These are phyloP conservation scores for Amyelois transitella DNA, from an alignment of 1,140 invertebrate genomes.

Conservation along the genomic window DNA sequence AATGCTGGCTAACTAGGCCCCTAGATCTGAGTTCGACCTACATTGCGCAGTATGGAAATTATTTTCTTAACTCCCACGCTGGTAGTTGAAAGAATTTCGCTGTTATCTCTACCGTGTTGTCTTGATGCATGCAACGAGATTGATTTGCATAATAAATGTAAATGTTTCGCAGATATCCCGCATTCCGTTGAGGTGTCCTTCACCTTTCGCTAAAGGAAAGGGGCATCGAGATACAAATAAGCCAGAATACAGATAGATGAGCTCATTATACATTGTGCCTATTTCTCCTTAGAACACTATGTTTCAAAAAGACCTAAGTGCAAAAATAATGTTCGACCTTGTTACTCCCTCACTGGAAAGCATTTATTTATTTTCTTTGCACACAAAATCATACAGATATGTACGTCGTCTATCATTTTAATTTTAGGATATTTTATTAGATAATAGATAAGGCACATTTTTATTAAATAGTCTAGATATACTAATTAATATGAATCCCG, in stretches of 20 bases:
- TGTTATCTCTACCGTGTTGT: not conserved
- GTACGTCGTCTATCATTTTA: too few species aligned
- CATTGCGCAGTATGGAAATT: conserved; percentile 35
- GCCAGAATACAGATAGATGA: not conserved
- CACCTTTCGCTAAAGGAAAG: conserved; percentile 62
- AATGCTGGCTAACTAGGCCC: conserved; percentile 41
- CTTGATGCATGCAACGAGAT: conserved; percentile 5
- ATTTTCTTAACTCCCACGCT: conserved; percentile 17
- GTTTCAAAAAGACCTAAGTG: too few species aligned
- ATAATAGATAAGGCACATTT: too few species aligned
- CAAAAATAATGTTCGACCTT: too few species aligned
- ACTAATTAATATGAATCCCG: too few species aligned
- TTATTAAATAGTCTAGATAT: too few species aligned
- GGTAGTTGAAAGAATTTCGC: not conserved
- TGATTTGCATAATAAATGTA: conserved; percentile 36
- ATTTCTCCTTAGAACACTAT: too few species aligned
- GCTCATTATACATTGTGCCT: too few species aligned
- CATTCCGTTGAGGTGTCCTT: conserved; percentile 49
- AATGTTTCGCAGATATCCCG: conserved; percentile 26
- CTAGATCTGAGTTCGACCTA: conserved; percentile 41
- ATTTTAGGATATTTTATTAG: too few species aligned
- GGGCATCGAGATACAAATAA: conserved; percentile 25
- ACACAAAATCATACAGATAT: too few species aligned
- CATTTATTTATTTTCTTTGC: too few species aligned
- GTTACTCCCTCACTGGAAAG: too few species aligned